Base-by-base conservation (phyloP, 2,113 vertebrate genomes). In the Haemorhous mexicanus region DNA sequence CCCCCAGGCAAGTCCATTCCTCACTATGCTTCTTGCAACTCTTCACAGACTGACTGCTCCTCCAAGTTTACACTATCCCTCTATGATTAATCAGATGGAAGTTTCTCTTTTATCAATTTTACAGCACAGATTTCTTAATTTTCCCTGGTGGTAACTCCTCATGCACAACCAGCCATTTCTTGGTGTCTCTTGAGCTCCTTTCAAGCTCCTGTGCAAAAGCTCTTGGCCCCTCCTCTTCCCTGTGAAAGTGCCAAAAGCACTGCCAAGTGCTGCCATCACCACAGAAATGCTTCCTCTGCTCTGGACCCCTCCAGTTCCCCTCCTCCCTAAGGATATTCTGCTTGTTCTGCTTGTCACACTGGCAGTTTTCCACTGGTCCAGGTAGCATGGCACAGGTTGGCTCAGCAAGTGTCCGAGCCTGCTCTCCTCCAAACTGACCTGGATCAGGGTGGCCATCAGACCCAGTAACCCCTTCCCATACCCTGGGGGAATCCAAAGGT, bases 191-290 rank as follows among this genome's bases (percentile, higher is more conserved):
- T 46, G 13, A 49, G 28, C 32, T 75, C 22, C 62, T 85, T 69
- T 67, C 47, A 87, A 93, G 26, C 4, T 59, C 28, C 32, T 24
- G 14, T 44, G 41, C n/a, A 72, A 37, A 79, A 87, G 39, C 49
- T 58, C 56, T 49, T 27, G 35, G 52, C 74, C 22, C 55, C n/a
- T 77, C 11, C n/a, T 66, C 53, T 93, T 47, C 49, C 23, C 26
- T 4, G 2, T 24, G 44, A 23, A 64, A 49, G 41, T 26, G 46
- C 27, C 59, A 44, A 28, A 50, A 43, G 7, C 68, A 26, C 20
- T 20, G 59, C 59, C 0, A 0, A 49, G 33, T 27, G 41, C 59
- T 80, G 81, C 46, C 73, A n/a, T 50, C 3, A 1, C 35, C 49
- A 66, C 56, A 76, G 17, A 83, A 82, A 55, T 14, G 30, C 23